Conservation (phyloP, 2,888 invertebrate species). For the Phyllotreta cruciferae region DNA sequence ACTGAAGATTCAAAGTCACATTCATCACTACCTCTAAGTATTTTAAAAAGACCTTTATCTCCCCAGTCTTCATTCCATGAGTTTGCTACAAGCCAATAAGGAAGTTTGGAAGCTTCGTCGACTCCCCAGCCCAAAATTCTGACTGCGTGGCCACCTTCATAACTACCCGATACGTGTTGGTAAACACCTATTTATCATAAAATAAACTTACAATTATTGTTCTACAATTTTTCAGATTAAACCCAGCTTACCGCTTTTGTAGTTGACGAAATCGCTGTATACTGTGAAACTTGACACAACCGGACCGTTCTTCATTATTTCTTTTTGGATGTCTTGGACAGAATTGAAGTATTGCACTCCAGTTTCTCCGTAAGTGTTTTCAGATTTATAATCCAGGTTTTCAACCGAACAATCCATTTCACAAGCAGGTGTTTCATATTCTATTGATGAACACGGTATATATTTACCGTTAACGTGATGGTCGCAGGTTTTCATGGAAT, state of each 20-base stretch:
- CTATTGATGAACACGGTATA: conserved; percentile 11
- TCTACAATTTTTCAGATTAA: neutral
- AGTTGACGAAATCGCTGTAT: conserved; percentile 78
- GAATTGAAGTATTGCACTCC: conserved; percentile 48
- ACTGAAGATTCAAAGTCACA: neutral
- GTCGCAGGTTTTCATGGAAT: conserved; percentile 36
- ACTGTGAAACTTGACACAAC: conserved; percentile 86
- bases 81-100: conserved; percentile 91
- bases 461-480: conserved; percentile 25
- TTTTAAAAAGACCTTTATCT: conserved; percentile 86
- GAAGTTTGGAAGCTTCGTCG: conserved; percentile 64
- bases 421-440: conserved; percentile 27
- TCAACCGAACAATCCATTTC: conserved; percentile 37
- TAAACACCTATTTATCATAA: conserved; percentile 66
- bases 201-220: conserved; percentile 8
- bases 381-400: conserved; percentile 45
- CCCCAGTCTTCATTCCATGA: conserved; percentile 96
- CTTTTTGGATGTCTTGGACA: conserved; percentile 71
- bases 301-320: conserved; percentile 81
- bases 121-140: conserved; percentile 91
- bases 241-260: conserved; percentile 76
- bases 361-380: conserved; percentile 10
- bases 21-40: conserved; percentile 59
- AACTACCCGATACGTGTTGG: conserved; percentile 71
- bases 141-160: conserved; percentile 85